Base-by-base conservation (phyloP, 1,140 invertebrate species). In the Lepidostoma basale region DNA sequence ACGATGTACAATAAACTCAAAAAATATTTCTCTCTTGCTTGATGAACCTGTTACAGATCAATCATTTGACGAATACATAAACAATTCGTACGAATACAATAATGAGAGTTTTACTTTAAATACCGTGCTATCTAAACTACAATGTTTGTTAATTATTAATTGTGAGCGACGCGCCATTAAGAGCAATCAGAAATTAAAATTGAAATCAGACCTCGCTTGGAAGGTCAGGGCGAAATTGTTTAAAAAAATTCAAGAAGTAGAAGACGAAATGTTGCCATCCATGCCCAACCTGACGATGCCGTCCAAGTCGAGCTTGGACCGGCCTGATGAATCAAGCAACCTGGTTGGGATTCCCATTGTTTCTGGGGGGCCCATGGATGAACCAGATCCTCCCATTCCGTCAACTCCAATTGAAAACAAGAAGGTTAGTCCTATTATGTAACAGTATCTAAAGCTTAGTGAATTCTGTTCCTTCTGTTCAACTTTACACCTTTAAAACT, bases 261-360 rank as follows among this genome's bases (percentile, higher is more conserved):
- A 68, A 26, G 18, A 26, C 16, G 54, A 10, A 20, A 85, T 85
- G 80, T 77, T 88, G 73, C 82, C 82, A 73, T 84, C 80, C 72
- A 84, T 86, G 81, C 84, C 84, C 49, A 78, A 80, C 63, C 75
- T 84, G 70, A 77, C 78, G 67, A 76, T 78, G 28, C 76, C 78
- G 68, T 77, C 79, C 33, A 80, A 81, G 73, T 78, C 79, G 14
- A 79, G 78, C 75, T 76, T 78, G 68, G 79, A 81, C 77, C 78
- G 74, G 49, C 79, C 79, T 67, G 78, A 69, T 36, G 23, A 80
- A 78, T 73, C 82, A 77, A 77, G 77, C 78, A 72, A 77, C 74
- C 45, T 75, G 77, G 45, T 77, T 75, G 68, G 80, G 75, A 26
- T 81, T 75, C 74, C 76, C n/a, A n/a, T n/a, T n/a, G n/a, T n/a